Percentiles rank a stretch among this genome's conserved stretches.
Evolutionary conservation across 2,888 invertebrate genomes (phyloP).

Genomic region (Eupeodes luniger): DNA sequence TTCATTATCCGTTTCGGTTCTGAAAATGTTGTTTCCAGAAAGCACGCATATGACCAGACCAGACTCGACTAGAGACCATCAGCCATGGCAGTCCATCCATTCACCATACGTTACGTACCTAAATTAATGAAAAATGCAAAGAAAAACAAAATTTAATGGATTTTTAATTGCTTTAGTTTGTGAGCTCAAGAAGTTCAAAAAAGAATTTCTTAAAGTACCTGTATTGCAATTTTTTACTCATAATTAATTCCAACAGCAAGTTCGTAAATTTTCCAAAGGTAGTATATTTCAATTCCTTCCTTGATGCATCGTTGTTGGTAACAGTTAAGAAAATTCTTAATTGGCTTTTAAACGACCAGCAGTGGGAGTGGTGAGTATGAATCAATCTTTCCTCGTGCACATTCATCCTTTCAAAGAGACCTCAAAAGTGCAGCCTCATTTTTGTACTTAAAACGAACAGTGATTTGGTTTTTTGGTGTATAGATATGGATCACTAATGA

Average conservation of each 20-base stretch:
- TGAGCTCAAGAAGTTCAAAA: not conserved
- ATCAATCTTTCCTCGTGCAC: no score
- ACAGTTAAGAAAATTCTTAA: no score
- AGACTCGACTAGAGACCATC: not conserved
- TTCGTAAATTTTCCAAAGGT: no score
- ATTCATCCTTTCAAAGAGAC: no score
- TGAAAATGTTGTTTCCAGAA: not conserved
- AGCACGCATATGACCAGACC: not conserved
- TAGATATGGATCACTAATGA: no score
- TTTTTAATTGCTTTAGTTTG: slow-evolving; percentile 26
- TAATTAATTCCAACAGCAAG: slow-evolving; percentile 11
- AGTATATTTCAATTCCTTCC: no score
- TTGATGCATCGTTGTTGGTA: no score
- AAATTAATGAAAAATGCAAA: not conserved
- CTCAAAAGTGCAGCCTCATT: no score
- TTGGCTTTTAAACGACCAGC: no score
- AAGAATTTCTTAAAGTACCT: not conserved
- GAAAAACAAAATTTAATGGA: slow-evolving; percentile 4
- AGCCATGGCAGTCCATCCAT: not conserved
- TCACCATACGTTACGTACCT: not conserved
- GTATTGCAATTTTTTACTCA: not conserved
- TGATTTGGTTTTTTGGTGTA: no score
- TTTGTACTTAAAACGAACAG: no score
- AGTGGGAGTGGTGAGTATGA: no score
- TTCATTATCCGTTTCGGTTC: slow-evolving; percentile 21